phyloP scores from a whole-genome alignment of 2,113 vertebrate genomes.

The Atrichornis clamosus region DNA sequence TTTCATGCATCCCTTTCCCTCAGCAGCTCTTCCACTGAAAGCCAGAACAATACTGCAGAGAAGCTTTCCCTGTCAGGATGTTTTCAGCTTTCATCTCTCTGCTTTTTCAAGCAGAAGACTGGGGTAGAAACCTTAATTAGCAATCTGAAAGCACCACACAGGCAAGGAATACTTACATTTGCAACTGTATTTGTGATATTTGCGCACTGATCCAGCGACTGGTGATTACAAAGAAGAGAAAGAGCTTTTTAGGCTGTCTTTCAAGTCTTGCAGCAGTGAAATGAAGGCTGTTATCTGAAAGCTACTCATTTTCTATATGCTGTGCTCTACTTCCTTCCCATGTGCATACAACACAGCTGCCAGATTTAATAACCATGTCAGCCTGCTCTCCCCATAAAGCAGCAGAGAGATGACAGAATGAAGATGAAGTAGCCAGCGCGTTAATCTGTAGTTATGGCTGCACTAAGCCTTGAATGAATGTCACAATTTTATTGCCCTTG shows the following conservation, averaged over 20 bases:
- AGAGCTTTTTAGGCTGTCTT: conserved; percentile 24
- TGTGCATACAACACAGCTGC: conserved; percentile 70
- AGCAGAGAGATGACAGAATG: conserved; percentile 55
- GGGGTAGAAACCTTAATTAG: not conserved
- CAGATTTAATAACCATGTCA: conserved; percentile 69
- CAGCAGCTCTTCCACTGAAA: not conserved
- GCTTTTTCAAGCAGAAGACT: conserved; percentile 1
- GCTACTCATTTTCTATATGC: conserved; percentile 60
- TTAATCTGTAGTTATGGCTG: conserved; percentile 46
- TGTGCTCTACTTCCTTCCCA: conserved; percentile 48
- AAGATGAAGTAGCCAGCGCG: not conserved
- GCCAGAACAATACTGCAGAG: conserved; percentile 26
- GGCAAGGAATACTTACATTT: conserved; percentile 72
- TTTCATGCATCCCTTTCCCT: not conserved
- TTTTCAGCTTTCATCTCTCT: conserved; percentile 44
- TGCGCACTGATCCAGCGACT: conserved; percentile 27
- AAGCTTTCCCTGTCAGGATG: conserved; percentile 1
- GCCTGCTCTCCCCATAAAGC: conserved; percentile 40
- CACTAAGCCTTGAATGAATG: conserved; percentile 25
- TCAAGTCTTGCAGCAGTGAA: conserved; percentile 24
- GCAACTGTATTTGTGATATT: not conserved
- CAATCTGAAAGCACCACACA: not conserved
- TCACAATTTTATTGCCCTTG: not conserved
- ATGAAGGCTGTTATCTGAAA: conserved; percentile 38
- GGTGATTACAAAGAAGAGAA: conserved; percentile 1